Evolutionary conservation across 2,113 vertebrate species (phyloP), one percentile per base, ranked within the genome.

Genomic region (Panthera uncia): DNA sequence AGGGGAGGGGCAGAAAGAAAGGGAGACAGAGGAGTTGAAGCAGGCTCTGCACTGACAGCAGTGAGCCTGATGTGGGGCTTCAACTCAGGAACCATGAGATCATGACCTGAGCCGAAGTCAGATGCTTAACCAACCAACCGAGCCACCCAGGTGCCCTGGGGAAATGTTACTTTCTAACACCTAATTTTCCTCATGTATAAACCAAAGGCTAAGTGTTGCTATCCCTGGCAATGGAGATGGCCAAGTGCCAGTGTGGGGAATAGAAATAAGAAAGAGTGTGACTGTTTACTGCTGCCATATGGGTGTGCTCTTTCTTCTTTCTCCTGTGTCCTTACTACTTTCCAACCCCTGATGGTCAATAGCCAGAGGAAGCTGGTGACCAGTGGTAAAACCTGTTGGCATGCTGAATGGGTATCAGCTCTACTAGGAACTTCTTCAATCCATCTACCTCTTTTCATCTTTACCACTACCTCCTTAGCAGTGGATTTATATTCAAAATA

Each of bases 161-260:
- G 82, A 88, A 71, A 83, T 79, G 71, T 13, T 71, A 71, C 57
- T 95, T 94, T 85, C 57, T 68, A 45, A 48, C 50, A 80, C 31
- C 41, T 48, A 7, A 15, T 92, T 94, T 82, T 76, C 29, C 68
- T 96, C n/a, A 36, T 80, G 82, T 95, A 55, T 84, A 66, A 94
- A 52, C 36, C 4, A 50, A 94, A 91, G 73, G 55, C 66, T 89
- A 93, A 81, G 33, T 55, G 66, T 11, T 57, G 14, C 29, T 52
- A 48, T 82, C 69, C 33, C 19, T 94, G 81, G 9, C 63, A 63
- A 31, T 38, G 36, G 73, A 88, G 52, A 14, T 97, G 41, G 52
- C 74, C 71, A 73, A 50, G 71, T 52, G 81, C 61, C 61, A 92
- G 25, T 38, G 36, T 36, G 36, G 19, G 29, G 41, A 27, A 79